These are phyloP conservation scores for Penelope pileata DNA, from an alignment of 2,113 vertebrate genomes.

Conservation along the genomic window DNA sequence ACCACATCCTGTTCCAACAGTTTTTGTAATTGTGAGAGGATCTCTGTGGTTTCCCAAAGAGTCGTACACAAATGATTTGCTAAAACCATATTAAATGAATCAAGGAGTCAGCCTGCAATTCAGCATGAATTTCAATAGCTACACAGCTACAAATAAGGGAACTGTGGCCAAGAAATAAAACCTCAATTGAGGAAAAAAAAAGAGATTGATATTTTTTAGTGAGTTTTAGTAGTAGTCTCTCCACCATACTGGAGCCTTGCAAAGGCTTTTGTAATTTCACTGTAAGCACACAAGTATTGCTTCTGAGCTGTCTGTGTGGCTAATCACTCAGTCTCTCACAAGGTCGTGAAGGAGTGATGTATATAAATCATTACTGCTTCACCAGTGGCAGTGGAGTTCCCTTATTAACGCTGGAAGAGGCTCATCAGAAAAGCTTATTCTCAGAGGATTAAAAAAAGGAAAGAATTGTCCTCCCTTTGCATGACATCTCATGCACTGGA, in stretches of 20 bases:
- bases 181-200: background rate
- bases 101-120: background rate
- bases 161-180: background rate
- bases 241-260: background rate
- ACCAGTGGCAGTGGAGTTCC: background rate
- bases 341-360: background rate
- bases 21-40: background rate
- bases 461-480: accelerated
- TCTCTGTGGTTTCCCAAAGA: background rate
- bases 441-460: background rate
- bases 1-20: background rate
- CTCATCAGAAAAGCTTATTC: background rate
- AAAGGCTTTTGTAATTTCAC: background rate
- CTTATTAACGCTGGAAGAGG: background rate
- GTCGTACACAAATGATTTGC: background rate
- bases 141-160: background rate
- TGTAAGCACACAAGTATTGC: background rate
- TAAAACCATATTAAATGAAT: background rate
- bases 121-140: background rate
- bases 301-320: background rate
- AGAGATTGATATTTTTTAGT: background rate
- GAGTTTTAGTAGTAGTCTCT: background rate
- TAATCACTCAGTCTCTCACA: background rate
- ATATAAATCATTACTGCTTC: background rate
- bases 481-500: background rate